phyloP scores from a whole-genome alignment of 2,113 vertebrate species.

The Salvelinus alpinus region DNA sequence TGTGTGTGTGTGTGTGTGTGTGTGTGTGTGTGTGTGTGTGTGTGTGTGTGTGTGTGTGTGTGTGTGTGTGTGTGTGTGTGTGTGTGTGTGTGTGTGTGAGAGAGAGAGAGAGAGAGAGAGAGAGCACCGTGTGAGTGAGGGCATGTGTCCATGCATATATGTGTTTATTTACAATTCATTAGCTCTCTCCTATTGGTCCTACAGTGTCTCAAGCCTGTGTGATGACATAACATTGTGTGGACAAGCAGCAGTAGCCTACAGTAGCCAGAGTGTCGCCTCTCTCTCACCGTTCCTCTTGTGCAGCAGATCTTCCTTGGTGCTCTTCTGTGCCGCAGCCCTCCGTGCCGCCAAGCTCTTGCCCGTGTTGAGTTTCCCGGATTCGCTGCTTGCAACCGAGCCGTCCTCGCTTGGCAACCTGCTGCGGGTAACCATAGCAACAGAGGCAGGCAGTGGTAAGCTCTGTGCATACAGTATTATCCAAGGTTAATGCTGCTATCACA shows the following conservation, averaged over 20 bases:
- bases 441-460: slow-evolving; percentile 42
- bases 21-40: slow-evolving; percentile 6
- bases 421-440: slow-evolving; percentile 95
- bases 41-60: not conserved
- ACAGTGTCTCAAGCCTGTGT: not conserved
- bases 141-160: too few species aligned
- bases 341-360: slow-evolving; percentile 83
- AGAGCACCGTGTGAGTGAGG: too few species aligned
- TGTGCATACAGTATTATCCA: slow-evolving; percentile 28
- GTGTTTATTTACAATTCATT: not conserved
- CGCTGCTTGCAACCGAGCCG: slow-evolving; percentile 89
- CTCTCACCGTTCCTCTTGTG: slow-evolving; percentile 62
- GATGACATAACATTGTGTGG: not conserved
- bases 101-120: too few species aligned
- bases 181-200: too few species aligned
- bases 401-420: slow-evolving; percentile 92
- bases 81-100: not conserved
- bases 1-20: not conserved
- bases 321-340: slow-evolving; percentile 80
- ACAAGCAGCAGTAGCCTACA: not conserved
- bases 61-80: slow-evolving; percentile 11
- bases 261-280: not conserved
- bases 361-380: slow-evolving; percentile 93
- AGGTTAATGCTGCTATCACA: slow-evolving; percentile 11
- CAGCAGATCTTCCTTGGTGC: slow-evolving; percentile 76